Conservation (phyloP, 2,113 vertebrate species). For the Clupea harengus region DNA sequence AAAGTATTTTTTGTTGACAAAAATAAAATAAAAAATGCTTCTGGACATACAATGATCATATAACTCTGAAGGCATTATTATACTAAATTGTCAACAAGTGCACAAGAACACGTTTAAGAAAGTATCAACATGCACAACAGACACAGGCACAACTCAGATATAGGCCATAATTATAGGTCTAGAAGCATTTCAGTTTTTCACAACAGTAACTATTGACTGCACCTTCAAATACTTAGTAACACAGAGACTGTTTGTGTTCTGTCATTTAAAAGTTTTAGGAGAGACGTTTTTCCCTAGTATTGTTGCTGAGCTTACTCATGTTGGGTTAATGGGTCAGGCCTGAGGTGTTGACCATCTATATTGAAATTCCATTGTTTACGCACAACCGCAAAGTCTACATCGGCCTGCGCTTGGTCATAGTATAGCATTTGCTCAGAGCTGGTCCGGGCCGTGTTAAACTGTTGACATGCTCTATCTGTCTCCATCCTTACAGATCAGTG, state of each 20-base stretch:
- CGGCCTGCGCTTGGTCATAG: neutral
- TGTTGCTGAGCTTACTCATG: neutral
- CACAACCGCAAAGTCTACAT: neutral
- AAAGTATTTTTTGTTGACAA: no score
- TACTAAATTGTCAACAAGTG: neutral
- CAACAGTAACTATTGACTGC: neutral
- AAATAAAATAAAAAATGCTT: no score
- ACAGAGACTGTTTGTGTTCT: neutral
- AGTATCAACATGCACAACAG: neutral
- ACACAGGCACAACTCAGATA: no score
- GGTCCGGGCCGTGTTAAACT: neutral
- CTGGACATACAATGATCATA: no score
- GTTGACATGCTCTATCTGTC: neutral
- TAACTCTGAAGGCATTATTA: no score
- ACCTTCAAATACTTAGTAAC: neutral
- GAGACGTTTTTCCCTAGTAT: neutral
- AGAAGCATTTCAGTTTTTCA: no score
- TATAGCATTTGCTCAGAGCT: neutral
- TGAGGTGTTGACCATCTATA: neutral
- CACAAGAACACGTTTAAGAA: neutral
- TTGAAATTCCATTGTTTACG: neutral
- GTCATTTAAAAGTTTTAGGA: constrained; percentile 19
- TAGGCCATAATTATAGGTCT: no score
- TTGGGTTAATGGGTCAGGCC: neutral
- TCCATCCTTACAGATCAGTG: neutral